Evolutionary conservation across 2,888 invertebrate genomes (phyloP).

Genomic region (Cephus nigrinus): DNA sequence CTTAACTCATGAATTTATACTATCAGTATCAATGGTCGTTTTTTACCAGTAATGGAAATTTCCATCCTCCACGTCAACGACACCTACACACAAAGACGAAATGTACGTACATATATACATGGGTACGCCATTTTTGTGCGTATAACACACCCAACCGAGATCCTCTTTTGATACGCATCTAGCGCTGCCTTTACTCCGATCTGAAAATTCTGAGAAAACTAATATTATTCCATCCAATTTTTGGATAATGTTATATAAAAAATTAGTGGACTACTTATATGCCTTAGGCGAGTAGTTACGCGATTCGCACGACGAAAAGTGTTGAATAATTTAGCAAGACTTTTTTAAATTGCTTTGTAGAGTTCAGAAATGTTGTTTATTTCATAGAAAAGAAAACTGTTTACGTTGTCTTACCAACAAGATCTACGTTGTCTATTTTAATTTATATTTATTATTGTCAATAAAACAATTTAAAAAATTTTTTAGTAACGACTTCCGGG

Average conservation of each 20-base stretch:
- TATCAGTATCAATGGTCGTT: neutral
- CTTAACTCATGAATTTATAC: neutral
- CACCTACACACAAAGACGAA: neutral
- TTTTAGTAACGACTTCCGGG: too few relatives aligned
- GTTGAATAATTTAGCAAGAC: too few relatives aligned
- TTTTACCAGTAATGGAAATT: neutral
- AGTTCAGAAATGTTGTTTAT: too few relatives aligned
- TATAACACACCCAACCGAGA: neutral
- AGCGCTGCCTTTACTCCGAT: neutral
- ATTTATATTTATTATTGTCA: too few relatives aligned
- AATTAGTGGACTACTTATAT: neutral
- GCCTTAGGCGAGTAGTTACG: neutral
- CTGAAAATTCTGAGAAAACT: neutral
- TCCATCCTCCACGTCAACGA: neutral
- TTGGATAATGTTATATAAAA: neutral
- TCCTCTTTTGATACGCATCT: neutral
- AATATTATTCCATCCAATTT: neutral
- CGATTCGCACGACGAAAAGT: neutral
- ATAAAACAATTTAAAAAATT: too few relatives aligned
- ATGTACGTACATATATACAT: neutral
- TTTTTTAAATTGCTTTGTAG: too few relatives aligned
- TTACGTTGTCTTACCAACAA: too few relatives aligned
- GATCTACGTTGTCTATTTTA: too few relatives aligned
- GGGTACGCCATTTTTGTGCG: neutral
- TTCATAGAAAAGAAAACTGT: too few relatives aligned